Percentiles rank a stretch among this genome's conserved stretches.
Conservation (phyloP, 1,140 invertebrate species). For the Heliothis subflexa region DNA sequence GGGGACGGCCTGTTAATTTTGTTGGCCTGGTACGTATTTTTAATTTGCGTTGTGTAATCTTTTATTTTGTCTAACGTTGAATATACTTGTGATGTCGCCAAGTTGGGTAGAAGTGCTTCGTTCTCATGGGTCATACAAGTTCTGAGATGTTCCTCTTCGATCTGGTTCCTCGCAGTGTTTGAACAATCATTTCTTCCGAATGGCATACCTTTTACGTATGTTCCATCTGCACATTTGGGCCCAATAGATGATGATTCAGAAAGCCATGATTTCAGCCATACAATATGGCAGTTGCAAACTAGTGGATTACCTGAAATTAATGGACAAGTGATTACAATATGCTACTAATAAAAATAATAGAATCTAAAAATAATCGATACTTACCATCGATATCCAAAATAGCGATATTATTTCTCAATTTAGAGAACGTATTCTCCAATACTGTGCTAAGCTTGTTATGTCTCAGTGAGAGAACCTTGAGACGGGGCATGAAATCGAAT, state of each 20-base stretch:
- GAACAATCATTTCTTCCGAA: constrained; percentile 90
- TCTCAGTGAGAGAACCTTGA: constrained; percentile 92
- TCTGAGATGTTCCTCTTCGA: constrained; percentile 81
- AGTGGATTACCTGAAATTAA: constrained; percentile 92
- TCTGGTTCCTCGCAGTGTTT: constrained; percentile 64
- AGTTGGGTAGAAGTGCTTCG: constrained; percentile 86
- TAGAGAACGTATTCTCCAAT: constrained; percentile 91
- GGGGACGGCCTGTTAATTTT: constrained; percentile 87
- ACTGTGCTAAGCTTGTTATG: constrained; percentile 92
- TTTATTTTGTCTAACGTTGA: constrained; percentile 86
- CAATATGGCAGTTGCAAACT: constrained; percentile 91
- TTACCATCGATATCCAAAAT: constrained; percentile 94
- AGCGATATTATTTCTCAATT: constrained; percentile 92
- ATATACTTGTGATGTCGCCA: constrained; percentile 85
- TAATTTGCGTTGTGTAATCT: constrained; percentile 78
- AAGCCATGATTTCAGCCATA: constrained; percentile 94
- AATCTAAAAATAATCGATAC: constrained; percentile 57
- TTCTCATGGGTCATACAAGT: constrained; percentile 88
- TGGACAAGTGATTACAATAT: constrained; percentile 32
- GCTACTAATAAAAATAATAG: too few relatives aligned
- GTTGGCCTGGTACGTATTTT: constrained; percentile 74
- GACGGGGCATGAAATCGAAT: constrained; percentile 93
- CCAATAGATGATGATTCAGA: constrained; percentile 90
- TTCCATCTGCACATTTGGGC: constrained; percentile 92
- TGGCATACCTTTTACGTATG: constrained; percentile 89